These are phyloP conservation scores for Gastrophryne carolinensis DNA, from an alignment of 2,797 vertebrate species.

Conservation along the genomic window DNA sequence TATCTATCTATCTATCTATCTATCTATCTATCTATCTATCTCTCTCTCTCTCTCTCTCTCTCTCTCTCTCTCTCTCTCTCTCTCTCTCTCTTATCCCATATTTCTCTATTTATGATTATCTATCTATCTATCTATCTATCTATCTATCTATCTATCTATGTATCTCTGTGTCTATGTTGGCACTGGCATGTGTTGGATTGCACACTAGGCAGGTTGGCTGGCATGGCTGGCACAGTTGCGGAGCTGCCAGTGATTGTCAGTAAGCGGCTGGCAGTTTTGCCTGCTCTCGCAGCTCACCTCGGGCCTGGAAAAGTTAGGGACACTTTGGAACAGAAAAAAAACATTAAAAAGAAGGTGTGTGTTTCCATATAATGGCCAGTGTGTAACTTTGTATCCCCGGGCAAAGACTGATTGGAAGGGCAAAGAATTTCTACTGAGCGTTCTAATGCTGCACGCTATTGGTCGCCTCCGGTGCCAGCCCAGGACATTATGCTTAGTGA, in stretches of 20 bases:
- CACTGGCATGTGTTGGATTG: too few species aligned
- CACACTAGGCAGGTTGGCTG: neutral
- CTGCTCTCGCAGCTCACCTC: slow-evolving; percentile 45
- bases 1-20: slow-evolving; percentile 53
- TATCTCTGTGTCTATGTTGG: too few species aligned
- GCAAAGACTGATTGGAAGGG: slow-evolving; percentile 61
- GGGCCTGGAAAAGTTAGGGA: slow-evolving; percentile 54
- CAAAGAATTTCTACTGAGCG: slow-evolving; percentile 54
- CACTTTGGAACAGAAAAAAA: slow-evolving; percentile 58
- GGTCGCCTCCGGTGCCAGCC: neutral
- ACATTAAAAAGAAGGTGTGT: slow-evolving; percentile 55
- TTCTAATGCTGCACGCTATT: slow-evolving; percentile 44
- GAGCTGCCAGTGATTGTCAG: slow-evolving; percentile 21
- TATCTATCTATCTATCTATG: too few species aligned
- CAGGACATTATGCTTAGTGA: neutral
- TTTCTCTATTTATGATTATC: too few species aligned
- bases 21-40: neutral
- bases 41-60: neutral
- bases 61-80: slow-evolving; percentile 61
- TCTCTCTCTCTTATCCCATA: slow-evolving; percentile 58
- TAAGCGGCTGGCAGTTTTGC: slow-evolving; percentile 27
- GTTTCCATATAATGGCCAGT: slow-evolving; percentile 11
- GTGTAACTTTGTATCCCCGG: slow-evolving; percentile 53
- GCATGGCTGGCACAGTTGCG: slow-evolving; percentile 3
- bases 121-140: too few species aligned